Evolutionary conservation across 2,113 vertebrate species (phyloP).

Genomic region (Tenebrosternarchus preto): DNA sequence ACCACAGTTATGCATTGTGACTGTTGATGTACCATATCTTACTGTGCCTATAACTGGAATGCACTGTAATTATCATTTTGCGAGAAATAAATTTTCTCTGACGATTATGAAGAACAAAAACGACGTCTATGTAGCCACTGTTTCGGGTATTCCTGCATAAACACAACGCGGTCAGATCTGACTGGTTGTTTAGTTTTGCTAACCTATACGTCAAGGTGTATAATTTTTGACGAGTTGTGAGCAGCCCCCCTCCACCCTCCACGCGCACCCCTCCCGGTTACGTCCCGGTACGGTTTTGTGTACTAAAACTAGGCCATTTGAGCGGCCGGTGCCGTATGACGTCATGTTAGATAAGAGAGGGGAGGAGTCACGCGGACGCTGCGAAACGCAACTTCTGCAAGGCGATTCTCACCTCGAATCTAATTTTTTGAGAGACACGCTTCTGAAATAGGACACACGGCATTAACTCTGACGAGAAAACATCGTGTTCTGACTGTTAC

Average conservation of each 20-base stretch:
- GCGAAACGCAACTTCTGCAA: conserved; percentile 33
- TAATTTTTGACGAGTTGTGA: too few relatives aligned
- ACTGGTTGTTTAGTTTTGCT: too few relatives aligned
- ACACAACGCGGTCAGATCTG: too few relatives aligned
- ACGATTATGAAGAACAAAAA: not conserved
- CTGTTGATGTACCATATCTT: not conserved
- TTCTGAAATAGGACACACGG: not conserved
- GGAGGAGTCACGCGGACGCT: conserved; percentile 35
- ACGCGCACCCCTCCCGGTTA: too few relatives aligned
- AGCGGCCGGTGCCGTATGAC: conserved; percentile 41
- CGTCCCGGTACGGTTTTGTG: too few relatives aligned
- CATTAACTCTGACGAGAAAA: not conserved
- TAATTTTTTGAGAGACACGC: not conserved
- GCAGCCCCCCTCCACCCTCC: too few relatives aligned
- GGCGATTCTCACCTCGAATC: not conserved
- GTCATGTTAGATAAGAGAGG: conserved; percentile 50
- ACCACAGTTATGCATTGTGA: not conserved
- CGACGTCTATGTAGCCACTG: too few relatives aligned
- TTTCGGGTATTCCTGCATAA: too few relatives aligned
- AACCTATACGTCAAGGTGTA: too few relatives aligned
- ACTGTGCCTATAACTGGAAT: not conserved
- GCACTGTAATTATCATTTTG: too few relatives aligned
- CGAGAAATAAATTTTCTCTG: not conserved
- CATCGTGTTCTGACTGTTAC: too few relatives aligned
- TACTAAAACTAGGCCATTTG: conserved; percentile 15